Conservation (phyloP, 2,797 vertebrate genomes). For the Hydrolagus colliei region DNA sequence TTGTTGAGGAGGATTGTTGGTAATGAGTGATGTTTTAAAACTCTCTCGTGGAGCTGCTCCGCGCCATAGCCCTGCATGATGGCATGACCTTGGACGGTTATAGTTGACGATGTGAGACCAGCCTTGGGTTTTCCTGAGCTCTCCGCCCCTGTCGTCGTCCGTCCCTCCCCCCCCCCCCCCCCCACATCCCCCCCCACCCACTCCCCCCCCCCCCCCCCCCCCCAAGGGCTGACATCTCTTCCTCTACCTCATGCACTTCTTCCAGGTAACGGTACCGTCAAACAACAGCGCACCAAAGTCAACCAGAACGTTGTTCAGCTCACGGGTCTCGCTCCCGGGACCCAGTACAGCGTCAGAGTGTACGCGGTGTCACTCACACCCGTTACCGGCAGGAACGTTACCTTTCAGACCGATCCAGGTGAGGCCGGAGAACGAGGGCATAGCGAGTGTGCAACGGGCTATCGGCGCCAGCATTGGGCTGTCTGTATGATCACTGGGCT, state of each 20-base stretch:
- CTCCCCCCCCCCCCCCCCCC: constrained; percentile 7
- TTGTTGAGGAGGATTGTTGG: no score
- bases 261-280: constrained; percentile 84
- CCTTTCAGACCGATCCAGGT: constrained; percentile 96
- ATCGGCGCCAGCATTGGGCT: constrained; percentile 37
- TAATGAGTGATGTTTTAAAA: no score
- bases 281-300: constrained; percentile 67
- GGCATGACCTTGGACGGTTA: no score
- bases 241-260: constrained; percentile 39
- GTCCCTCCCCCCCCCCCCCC: background rate
- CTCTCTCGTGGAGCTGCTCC: no score
- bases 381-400: constrained; percentile 76
- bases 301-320: constrained; percentile 71
- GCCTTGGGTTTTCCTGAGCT: no score
- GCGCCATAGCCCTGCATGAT: no score
- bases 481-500: constrained; percentile 3
- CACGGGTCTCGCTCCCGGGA: constrained; percentile 79
- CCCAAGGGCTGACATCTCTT: constrained; percentile 77
- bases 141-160: no score
- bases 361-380: constrained; percentile 79
- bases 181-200: background rate
- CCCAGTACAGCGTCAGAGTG: constrained; percentile 87
- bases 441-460: constrained; percentile 31
- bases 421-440: constrained; percentile 60
- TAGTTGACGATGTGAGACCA: no score